Evolutionary conservation across 2,113 vertebrate genomes (phyloP).

Genomic region (Crotalus tigris): DNA sequence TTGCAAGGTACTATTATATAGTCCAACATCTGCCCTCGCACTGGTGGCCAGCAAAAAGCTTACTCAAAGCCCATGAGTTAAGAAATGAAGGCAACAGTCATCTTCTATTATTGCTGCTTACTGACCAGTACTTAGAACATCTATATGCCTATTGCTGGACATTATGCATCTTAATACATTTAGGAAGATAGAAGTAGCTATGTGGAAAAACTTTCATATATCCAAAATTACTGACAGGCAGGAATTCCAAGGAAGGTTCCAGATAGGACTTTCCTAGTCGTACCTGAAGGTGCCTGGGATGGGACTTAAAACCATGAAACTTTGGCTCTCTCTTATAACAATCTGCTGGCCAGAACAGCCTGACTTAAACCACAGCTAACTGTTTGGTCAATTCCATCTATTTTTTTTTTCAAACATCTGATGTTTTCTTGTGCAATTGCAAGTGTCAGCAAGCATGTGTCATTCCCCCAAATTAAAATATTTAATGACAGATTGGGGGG

Average conservation of each 20-base stretch:
- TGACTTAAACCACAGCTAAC: not conserved
- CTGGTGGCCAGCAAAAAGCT: not conserved
- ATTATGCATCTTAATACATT: not conserved
- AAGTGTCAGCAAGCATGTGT: not conserved
- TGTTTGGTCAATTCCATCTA: not conserved
- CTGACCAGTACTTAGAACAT: not conserved
- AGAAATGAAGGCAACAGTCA: not conserved
- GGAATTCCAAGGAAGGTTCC: not conserved
- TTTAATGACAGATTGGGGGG: not conserved
- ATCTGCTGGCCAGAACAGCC: not conserved
- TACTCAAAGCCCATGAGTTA: not conserved
- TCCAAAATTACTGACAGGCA: not conserved
- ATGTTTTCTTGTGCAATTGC: not conserved
- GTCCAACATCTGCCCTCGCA: not conserved
- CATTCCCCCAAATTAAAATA: conserved; percentile 14
- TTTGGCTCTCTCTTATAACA: not conserved
- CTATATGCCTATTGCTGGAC: not conserved
- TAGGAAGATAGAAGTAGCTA: not conserved
- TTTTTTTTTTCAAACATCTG: not conserved
- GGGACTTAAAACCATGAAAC: not conserved
- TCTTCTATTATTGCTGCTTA: not conserved
- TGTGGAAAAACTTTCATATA: not conserved
- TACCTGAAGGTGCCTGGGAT: not conserved
- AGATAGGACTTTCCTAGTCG: not conserved
- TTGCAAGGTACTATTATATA: not conserved